These are phyloP conservation scores for Pristionchus arcanus DNA, from an alignment of 2,888 invertebrate species.

Conservation along the genomic window DNA sequence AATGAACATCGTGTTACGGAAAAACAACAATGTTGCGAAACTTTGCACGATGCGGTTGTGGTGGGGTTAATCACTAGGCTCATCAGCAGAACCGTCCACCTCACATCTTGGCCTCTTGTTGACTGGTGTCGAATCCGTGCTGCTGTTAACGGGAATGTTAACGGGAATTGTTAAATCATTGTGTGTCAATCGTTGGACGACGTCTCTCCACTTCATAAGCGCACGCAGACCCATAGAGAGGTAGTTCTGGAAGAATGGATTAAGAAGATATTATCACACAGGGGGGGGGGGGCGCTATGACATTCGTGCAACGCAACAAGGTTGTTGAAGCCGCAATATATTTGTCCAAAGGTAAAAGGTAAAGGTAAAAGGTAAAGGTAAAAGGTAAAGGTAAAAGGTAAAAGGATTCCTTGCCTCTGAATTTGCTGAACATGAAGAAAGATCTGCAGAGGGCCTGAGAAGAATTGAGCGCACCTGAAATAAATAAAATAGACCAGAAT, in stretches of 20 bases:
- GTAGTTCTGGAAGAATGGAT: background rate
- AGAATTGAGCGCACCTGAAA: slow-evolving; percentile 15
- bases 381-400: too few species aligned
- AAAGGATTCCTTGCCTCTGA: background rate
- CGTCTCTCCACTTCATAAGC: background rate
- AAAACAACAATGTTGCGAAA: too few species aligned
- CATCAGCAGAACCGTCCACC: background rate
- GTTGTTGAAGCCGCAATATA: background rate
- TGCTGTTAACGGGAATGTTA: background rate
- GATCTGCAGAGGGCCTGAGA: background rate
- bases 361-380: too few species aligned
- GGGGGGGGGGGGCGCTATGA: too few species aligned
- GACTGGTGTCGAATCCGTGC: background rate
- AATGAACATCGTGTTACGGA: too few species aligned
- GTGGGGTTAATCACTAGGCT: background rate
- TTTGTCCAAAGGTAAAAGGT: too few species aligned
- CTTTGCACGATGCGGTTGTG: too few species aligned
- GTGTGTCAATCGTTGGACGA: background rate
- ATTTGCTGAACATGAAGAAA: background rate
- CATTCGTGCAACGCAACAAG: background rate
- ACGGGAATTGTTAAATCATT: background rate
- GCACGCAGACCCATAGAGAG: background rate
- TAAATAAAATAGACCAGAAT: background rate
- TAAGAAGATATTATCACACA: background rate
- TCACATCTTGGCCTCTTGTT: slow-evolving; percentile 1